Base-by-base conservation (phyloP, 2,797 vertebrate genomes). In the Carapus acus region DNA sequence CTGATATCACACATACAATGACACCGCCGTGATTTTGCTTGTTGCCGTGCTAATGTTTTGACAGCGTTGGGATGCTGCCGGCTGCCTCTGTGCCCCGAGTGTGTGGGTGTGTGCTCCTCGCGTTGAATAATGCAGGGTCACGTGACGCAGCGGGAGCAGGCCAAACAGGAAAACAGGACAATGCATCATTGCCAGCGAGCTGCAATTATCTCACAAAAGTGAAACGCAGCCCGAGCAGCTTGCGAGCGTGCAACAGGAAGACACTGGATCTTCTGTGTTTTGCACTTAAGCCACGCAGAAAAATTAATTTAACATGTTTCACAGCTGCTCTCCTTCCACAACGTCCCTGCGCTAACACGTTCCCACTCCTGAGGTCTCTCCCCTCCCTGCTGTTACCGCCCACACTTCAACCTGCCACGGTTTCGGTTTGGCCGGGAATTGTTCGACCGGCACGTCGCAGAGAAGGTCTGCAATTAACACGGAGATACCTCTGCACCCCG, bases 391-490 rank as follows among this genome's bases (percentile, higher is more conserved):
- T 33, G 45, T 70, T 72, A 50, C 75, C 73, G 41, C 78, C 71
- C 72, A 76, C 72, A 50, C 34, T 70, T 72, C 68, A 74, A 53
- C 58, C 62, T 76, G 56, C 51, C 62, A 40, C 14, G 11, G 57
- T 54, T 50, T 45, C 52, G 63, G 62, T n/a, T 34, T 9, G 24
- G 67, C 69, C 65, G 54, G 56, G 66, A 36, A 67, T 67, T 41
- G 7, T 49, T 67, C 74, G 64, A 74, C 69, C 61, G 49, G 48
- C 69, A 40, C 71, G 53, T 74, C 62, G 58, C 57, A 64, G 51
- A 67, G 53, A 71, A 80, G 71, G 55, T 34, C 70, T 55, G 78
- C 73, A 69, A 77, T 77, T 79, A 86, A 78, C 78, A 70, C 49
- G 39, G 54, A 53, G 22, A 63, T 69, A 83, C 76, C 73, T 77